Evolutionary conservation across 2,797 vertebrate genomes (phyloP).

Genomic region (Scolopax bukidnonensis): DNA sequence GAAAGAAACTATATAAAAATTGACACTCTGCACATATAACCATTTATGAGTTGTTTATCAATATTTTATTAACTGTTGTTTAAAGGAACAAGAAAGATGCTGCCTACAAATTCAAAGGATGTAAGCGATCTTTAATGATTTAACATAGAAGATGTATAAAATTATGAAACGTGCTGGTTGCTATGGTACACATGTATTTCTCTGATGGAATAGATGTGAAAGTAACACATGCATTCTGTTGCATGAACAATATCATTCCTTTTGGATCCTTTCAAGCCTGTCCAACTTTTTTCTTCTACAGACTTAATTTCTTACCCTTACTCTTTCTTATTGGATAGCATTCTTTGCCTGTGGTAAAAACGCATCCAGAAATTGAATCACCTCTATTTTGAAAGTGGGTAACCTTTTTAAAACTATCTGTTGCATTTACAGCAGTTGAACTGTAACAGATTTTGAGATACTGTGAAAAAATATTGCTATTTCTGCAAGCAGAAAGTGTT

Average conservation of each 20-base stretch:
- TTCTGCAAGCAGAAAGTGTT: constrained; percentile 22
- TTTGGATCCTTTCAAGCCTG: not conserved
- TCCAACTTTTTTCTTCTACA: not conserved
- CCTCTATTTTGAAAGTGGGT: not conserved
- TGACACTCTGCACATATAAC: constrained; percentile 46
- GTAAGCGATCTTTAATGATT: constrained; percentile 58
- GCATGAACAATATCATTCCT: not conserved
- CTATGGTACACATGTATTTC: not conserved
- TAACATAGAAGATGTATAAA: not conserved
- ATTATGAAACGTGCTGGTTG: not conserved
- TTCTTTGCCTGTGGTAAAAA: constrained; percentile 1
- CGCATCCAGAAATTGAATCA: not conserved
- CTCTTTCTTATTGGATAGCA: not conserved
- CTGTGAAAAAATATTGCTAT: constrained; percentile 4
- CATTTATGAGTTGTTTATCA: constrained; percentile 68
- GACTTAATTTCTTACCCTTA: not conserved
- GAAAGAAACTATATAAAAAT: constrained; percentile 23
- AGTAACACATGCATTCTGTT: not conserved
- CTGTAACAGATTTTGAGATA: constrained; percentile 25
- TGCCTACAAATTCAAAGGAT: constrained; percentile 43
- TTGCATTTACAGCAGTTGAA: not conserved
- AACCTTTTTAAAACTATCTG: not conserved
- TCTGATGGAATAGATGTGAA: not conserved
- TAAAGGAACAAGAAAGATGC: constrained; percentile 54
- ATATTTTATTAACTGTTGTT: constrained; percentile 69